Percentiles rank a stretch among this genome's conserved stretches.
phyloP scores from a whole-genome alignment of 1,140 invertebrate genomes.

The Zaprionus vittiger region DNA sequence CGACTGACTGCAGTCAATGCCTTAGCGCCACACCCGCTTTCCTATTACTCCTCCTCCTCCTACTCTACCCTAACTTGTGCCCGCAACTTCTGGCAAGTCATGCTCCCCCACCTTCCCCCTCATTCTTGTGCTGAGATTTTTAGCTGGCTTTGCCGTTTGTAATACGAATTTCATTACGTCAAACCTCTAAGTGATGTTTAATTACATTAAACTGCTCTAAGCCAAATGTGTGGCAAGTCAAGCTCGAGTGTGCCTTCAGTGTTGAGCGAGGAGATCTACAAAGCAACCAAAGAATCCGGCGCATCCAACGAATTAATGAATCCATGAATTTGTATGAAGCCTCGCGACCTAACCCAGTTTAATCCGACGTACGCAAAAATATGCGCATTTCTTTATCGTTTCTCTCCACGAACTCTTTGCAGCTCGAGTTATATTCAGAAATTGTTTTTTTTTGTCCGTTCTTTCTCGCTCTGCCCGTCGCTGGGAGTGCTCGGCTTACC shows the following conservation, averaged over 20 bases:
- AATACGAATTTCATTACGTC: slow-evolving; percentile 56
- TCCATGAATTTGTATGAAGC: slow-evolving; percentile 74
- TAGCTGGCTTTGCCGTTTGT: slow-evolving; percentile 19
- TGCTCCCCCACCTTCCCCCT: background rate
- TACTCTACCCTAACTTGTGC: background rate
- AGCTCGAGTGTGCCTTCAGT: slow-evolving; percentile 1
- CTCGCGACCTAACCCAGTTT: slow-evolving; percentile 69
- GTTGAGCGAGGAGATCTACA: background rate
- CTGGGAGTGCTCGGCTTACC: slow-evolving; percentile 44
- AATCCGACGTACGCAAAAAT: slow-evolving; percentile 54
- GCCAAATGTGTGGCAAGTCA: slow-evolving; percentile 12
- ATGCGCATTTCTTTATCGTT: slow-evolving; percentile 42
- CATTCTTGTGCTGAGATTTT: slow-evolving; percentile 42
- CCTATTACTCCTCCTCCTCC: background rate
- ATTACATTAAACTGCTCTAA: slow-evolving; percentile 67
- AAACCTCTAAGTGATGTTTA: slow-evolving; percentile 43
- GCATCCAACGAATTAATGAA: slow-evolving; percentile 18
- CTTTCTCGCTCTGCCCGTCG: background rate
- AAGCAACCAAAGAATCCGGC: background rate
- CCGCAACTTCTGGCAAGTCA: slow-evolving; percentile 34
- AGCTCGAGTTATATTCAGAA: slow-evolving; percentile 47
- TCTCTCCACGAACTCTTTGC: slow-evolving; percentile 40
- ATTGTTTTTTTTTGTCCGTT: slow-evolving; percentile 30
- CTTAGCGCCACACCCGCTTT: background rate
- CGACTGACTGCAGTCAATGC: slow-evolving; percentile 66